phyloP scores from a whole-genome alignment of 2,797 vertebrate species.

The Sorex maritimensis region DNA sequence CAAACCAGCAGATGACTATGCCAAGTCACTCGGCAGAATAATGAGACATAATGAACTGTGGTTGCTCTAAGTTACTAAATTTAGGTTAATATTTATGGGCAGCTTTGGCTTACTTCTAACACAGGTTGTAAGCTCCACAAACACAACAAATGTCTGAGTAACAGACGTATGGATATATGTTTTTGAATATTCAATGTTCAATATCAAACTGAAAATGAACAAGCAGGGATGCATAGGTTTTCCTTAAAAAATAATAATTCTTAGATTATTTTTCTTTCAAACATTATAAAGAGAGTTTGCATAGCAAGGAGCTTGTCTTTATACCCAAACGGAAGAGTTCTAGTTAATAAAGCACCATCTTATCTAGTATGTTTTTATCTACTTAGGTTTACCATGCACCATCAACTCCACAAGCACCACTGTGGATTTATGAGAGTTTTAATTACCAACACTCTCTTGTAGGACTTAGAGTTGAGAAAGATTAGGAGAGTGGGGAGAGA shows the following conservation, averaged over 20 bases:
- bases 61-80: neutral
- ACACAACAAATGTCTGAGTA: neutral
- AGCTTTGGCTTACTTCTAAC: neutral
- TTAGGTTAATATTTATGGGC: neutral
- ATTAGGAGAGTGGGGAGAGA: neutral
- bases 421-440: neutral
- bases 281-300: conserved; percentile 18
- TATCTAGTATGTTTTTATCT: neutral
- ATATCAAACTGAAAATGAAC: conserved; percentile 26
- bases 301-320: neutral
- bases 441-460: neutral
- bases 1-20: neutral
- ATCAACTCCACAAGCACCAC: neutral
- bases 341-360: neutral
- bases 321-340: neutral
- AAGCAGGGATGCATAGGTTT: neutral
- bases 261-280: conserved; percentile 36
- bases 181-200: neutral
- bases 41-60: neutral
- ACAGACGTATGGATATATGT: conserved; percentile 14
- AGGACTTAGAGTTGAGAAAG: neutral
- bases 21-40: neutral
- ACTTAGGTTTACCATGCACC: neutral
- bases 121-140: neutral
- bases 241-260: conserved; percentile 29